A percentile compares a stretch with the other conserved stretches of the same genome.
These are phyloP conservation scores for roundworm (Caenorhabditis elegans) DNA, from an alignment of 1,140 invertebrate genomes.

Conservation along the genomic window WBcel235 BX284603.4:13519501-13520000, in stretches of 20 bases:
- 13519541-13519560: neutral
- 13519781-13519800: conserved; percentile 90
- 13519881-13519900: conserved; percentile 69
- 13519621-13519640: too few species aligned
- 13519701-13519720: conserved; percentile 41
- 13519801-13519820: conserved; percentile 78
- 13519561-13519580: conserved; percentile 18
- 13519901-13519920: conserved; percentile 67
- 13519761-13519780: conserved; percentile 76
- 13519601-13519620: neutral
- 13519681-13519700: neutral
- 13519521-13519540: neutral
- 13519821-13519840: conserved; percentile 62
- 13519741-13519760: conserved; percentile 83
- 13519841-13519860: conserved; percentile 61
- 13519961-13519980: conserved; percentile 40
- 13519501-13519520: conserved; percentile 14
- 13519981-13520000: conserved; percentile 33
- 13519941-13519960: conserved; percentile 67
- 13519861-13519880: conserved; percentile 66
- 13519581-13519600: neutral
- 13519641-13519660: neutral
- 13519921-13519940: conserved; percentile 67
- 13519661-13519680: conserved; percentile 37
- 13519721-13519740: conserved; percentile 70